These are phyloP conservation scores for Adrianichthys oophorus DNA, from an alignment of 2,797 vertebrate genomes.

Conservation along the genomic window DNA sequence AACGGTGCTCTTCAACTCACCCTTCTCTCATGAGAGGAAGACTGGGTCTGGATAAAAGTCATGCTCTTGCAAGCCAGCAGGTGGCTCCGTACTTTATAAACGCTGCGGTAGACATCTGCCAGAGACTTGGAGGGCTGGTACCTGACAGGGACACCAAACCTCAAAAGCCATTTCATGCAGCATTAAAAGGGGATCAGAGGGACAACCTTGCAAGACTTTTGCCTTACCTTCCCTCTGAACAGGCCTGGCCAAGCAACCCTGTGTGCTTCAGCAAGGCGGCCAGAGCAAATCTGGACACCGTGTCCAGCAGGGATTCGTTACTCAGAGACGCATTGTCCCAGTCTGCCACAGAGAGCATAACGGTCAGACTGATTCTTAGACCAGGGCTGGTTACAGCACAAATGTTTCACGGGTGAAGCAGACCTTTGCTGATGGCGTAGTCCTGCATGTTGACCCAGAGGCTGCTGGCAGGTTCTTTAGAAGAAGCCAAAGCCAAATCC, in stretches of 20 bases:
- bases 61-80: slow-evolving; percentile 96
- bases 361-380: background rate
- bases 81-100: slow-evolving; percentile 94
- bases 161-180: background rate
- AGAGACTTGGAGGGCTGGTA: slow-evolving; percentile 95
- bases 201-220: background rate
- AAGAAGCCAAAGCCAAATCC: slow-evolving; percentile 91
- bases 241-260: slow-evolving; percentile 86
- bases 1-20: slow-evolving; percentile 68
- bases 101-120: slow-evolving; percentile 92
- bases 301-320: slow-evolving; percentile 92
- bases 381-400: no score
- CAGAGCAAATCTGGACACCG: slow-evolving; percentile 93
- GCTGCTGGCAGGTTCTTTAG: slow-evolving; percentile 92
- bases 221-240: slow-evolving; percentile 87
- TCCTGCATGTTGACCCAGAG: slow-evolving; percentile 98
- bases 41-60: slow-evolving; percentile 92
- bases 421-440: slow-evolving; percentile 96
- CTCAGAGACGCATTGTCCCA: slow-evolving; percentile 95
- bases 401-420: accelerated
- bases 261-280: slow-evolving; percentile 94
- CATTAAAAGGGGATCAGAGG: background rate
- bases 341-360: slow-evolving; percentile 75
- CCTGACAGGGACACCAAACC: slow-evolving; percentile 60
- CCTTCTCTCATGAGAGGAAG: slow-evolving; percentile 92